Base-by-base conservation (phyloP, 2,113 vertebrate genomes). In the Peromyscus leucopus region DNA sequence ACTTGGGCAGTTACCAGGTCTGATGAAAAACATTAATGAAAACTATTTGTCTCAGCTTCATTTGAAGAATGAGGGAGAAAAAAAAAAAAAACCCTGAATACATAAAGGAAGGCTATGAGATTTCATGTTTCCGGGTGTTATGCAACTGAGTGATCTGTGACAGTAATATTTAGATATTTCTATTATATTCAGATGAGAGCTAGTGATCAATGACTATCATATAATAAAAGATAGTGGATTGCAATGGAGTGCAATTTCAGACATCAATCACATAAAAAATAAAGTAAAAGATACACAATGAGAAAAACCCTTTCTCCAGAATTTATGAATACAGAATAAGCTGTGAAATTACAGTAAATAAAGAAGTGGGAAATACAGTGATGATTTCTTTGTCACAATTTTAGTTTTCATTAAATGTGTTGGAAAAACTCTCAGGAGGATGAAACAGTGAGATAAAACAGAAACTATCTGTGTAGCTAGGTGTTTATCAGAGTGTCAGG, bases 111-210 rank as follows among this genome's bases (percentile, higher is more conserved):
- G 26, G 1, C 79, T 79, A 57, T 4, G 82, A 10, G 28, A 28
- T 83, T 84, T 93, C 28, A 42, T 76, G 33, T 76, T 96, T 82
- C 71, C n/a, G 94, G 31, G 79, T 11, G 48, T 63, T 84, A 19
- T 39, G 17, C 42, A 22, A n/a, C 71, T 76, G 42, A 39, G 13
- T 61, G 88, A 83, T 79, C 12, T 42, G 21, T 92, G 89, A 71
- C 26, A 90, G 21, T 24, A 87, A 95, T 90, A 90, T 92, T 96
- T 96, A 93, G 75, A 22, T 94, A 93, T 93, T 96, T 96, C 57
- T 89, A 31, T 90, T 84, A 42, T n/a, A 84, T 12, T 42, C 83
- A 51, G 36, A 78, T 67, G 26, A 91, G 7, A 51, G 1, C 39
- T 93, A 83, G 72, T 74, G 57, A 94, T 80, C 78, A 76, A 63